Conservation (phyloP, 1,140 invertebrate genomes). For the Andricus grossulariae region DNA sequence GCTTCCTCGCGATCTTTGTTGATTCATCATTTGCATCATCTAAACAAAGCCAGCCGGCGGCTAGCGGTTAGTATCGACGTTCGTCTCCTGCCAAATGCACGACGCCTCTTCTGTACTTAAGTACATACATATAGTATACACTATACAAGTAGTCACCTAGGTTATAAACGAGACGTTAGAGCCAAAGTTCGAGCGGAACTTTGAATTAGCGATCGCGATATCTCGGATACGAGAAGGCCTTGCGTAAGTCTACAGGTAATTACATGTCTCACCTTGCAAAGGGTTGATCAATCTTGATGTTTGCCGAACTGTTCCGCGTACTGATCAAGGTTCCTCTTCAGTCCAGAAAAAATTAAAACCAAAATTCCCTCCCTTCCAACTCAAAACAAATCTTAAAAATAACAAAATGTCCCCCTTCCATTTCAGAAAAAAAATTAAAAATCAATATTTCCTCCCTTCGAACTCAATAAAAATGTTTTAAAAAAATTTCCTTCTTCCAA, state of each 20-base stretch:
- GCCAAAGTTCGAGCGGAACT: conserved; percentile 50
- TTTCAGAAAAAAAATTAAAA: no score
- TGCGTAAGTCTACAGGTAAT: conserved; percentile 45
- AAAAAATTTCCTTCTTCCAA: no score
- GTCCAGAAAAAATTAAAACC: no score
- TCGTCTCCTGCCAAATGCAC: conserved; percentile 57
- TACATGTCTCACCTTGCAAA: conserved; percentile 53
- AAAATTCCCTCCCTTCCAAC: no score
- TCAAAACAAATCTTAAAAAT: no score
- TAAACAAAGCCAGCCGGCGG: conserved; percentile 55
- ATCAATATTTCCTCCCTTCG: no score
- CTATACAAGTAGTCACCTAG: conserved; percentile 22
- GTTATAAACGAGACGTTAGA: conserved; percentile 44
- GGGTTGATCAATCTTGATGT: conserved; percentile 54
- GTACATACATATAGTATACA: conserved; percentile 40
- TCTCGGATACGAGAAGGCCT: conserved; percentile 43
- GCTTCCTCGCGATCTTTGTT: no score
- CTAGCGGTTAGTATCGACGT: conserved; percentile 53
- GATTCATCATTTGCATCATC: conserved; percentile 45
- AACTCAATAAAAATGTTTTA: no score
- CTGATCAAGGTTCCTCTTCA: not conserved
- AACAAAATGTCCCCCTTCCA: no score
- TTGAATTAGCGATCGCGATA: conserved; percentile 52
- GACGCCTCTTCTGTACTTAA: conserved; percentile 47
- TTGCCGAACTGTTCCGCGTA: conserved; percentile 43